Evolutionary conservation across 2,797 vertebrate genomes (phyloP).

Genomic region (Cyclopterus lumpus): DNA sequence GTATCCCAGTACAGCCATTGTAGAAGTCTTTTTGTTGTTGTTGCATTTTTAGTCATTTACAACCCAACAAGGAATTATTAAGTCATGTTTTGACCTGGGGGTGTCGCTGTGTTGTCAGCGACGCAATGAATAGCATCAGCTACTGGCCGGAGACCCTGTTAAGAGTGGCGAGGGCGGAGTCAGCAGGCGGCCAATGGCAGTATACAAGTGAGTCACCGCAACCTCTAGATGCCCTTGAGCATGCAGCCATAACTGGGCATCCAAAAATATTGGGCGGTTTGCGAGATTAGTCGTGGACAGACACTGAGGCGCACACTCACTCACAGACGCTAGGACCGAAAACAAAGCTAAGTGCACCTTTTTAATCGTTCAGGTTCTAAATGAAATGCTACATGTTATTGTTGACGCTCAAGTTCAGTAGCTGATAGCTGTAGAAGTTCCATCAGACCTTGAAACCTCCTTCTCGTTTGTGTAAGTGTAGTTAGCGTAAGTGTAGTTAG

Average conservation of each 20-base stretch:
- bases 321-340: not conserved
- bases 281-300: not conserved
- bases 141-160: no score
- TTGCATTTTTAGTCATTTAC: not conserved
- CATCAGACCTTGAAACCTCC: not conserved
- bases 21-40: slow-evolving; percentile 38
- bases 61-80: not conserved
- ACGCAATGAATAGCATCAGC: no score
- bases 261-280: not conserved
- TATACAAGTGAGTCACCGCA: not conserved
- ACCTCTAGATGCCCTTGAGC: not conserved
- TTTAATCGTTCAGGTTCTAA: not conserved
- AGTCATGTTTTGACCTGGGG: not conserved
- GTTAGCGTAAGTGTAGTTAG: not conserved
- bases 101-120: no score
- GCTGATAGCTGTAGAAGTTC: not conserved
- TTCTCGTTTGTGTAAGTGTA: not conserved
- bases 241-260: not conserved
- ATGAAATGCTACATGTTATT: not conserved
- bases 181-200: not conserved
- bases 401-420: not conserved
- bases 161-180: no score
- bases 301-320: not conserved
- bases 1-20: slow-evolving; percentile 47
- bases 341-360: not conserved